Evolutionary conservation across 2,113 vertebrate species (phyloP), one percentile per base, ranked within the genome.

Genomic region (Ictidomys tridecemlineatus): DNA sequence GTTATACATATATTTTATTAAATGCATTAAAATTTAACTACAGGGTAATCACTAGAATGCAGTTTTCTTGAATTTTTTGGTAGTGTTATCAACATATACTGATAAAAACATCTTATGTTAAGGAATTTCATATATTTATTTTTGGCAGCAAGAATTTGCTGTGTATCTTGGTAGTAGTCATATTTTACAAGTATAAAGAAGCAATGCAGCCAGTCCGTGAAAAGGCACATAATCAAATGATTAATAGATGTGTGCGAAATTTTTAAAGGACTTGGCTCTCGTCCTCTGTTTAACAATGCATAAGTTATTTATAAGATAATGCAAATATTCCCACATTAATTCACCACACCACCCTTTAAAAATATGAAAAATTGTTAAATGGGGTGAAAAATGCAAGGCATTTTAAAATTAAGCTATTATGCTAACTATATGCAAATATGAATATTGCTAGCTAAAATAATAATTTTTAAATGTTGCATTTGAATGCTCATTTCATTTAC

Each of bases 301-400:
- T 90, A 95, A 89, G 26, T 65, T 98, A 97, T 98, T 98, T 98
- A 96, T 96, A 97, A 94, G 74, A 96, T 96, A 97, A 98, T 98
- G 97, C 58, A 98, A 98, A 98, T 97, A 96, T 97, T 79, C 73
- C 56, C 51, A 83, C 26, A 98, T 98, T 98, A 98, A 98, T 98
- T 98, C 63, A 90, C 37, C 37, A 95, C 28, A 70, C 20, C 98
- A 58, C 56, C 67, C 72, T 76, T 89, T 85, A 97, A 98, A 98
- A 98, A 89, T 96, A 89, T 69, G 39, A 93, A 22, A 98, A 98
- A 98, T 97, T 98, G 67, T 97, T 98, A 98, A 98, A 98, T 97
- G 86, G 72, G 88, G 94, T 97, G 85, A 98, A 98, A 97, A 97
- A 97, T 97, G 53, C 39, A 95, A 97, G 96, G 87, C 28, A 95